Base-by-base conservation (phyloP, 92 coral and sea anemone species). In the Porites divaricata region DNA sequence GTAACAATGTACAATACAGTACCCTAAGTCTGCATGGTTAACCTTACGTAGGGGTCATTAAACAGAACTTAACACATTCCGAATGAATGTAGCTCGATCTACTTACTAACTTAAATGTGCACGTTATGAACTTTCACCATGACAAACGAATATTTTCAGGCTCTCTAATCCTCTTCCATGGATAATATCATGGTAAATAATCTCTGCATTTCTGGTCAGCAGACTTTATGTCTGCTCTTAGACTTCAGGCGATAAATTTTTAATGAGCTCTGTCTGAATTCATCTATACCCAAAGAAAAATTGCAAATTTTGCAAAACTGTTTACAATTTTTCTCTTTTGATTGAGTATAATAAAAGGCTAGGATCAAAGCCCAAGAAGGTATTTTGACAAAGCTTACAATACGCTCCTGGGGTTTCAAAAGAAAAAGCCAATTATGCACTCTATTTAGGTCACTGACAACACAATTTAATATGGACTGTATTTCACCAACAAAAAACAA, bases 241-340 rank as follows among this genome's bases (percentile, higher is more conserved):
- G 83, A 90, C 90, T 83, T 80, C 69, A 70, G 70, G 70, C 63
- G 54, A 94, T 94, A 71, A 87, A 94, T 94, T 75, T 88, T 94
- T 81, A 81, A 94, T 94, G 80, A 68, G 65, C 89, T 89, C 89
- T 87, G 92, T 86, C 94, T 92, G 90, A 70, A 75, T 84, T 70
- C 68, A 83, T 77, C 49, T 76, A 21, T 49, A 51, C 75, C 79
- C 89, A 90, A 68, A 75, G 72, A 76, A 85, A 89, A 88, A 84
- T 91, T 91, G 90, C 92, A 91, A 91, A 78, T 87, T 35, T 78
- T 67, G 59, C 64, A 72, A 63, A 59, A 77, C 75, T 85, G 80
- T 85, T 84, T 57, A 72, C 65, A 64, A 62, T 69, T 75, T 70
- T 62, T 22, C 24, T 57, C 17, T 66, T 41, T 63, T 72, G 86